Percentiles rank a stretch among this genome's conserved stretches.
Conservation (phyloP, 2,888 invertebrate species). For the Drosophila subquinaria region DNA sequence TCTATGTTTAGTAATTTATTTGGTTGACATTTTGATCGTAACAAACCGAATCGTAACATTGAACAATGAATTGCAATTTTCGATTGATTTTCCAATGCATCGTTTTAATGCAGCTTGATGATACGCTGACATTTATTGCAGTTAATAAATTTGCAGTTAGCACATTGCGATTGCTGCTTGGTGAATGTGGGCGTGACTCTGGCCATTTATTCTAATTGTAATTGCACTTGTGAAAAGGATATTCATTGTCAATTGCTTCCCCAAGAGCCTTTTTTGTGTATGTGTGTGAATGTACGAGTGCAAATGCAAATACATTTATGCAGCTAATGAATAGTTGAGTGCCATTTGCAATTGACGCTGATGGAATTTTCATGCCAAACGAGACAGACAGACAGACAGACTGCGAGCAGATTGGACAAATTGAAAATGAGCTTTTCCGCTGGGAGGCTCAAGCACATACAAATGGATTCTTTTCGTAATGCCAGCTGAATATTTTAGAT, state of each 20-base stretch:
- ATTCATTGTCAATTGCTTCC: slow-evolving; percentile 46
- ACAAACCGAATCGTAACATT: slow-evolving; percentile 11
- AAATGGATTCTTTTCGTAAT: slow-evolving; percentile 30
- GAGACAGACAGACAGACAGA: neutral
- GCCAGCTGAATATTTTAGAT: slow-evolving; percentile 36
- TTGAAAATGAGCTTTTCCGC: slow-evolving; percentile 46
- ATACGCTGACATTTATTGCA: slow-evolving; percentile 72
- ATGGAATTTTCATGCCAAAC: slow-evolving; percentile 59
- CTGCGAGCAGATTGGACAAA: neutral
- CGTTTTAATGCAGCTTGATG: slow-evolving; percentile 54
- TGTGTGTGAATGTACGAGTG: slow-evolving; percentile 7
- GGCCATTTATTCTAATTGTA: slow-evolving; percentile 41
- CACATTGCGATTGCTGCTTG: slow-evolving; percentile 20
- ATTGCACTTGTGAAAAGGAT: slow-evolving; percentile 41
- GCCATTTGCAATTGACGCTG: slow-evolving; percentile 56
- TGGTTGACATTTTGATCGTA: slow-evolving; percentile 1
- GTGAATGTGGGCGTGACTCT: slow-evolving; percentile 16
- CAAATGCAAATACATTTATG: slow-evolving; percentile 47
- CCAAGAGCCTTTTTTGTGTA: slow-evolving; percentile 28
- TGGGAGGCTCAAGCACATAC: slow-evolving; percentile 2
- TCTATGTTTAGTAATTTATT: neutral
- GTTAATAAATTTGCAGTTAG: slow-evolving; percentile 74
- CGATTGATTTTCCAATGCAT: slow-evolving; percentile 19
- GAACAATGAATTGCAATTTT: slow-evolving; percentile 12
- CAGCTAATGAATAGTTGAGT: slow-evolving; percentile 66